Evolutionary conservation across 2,888 invertebrate species (phyloP).

Genomic region (Margaritifera margaritifera): DNA sequence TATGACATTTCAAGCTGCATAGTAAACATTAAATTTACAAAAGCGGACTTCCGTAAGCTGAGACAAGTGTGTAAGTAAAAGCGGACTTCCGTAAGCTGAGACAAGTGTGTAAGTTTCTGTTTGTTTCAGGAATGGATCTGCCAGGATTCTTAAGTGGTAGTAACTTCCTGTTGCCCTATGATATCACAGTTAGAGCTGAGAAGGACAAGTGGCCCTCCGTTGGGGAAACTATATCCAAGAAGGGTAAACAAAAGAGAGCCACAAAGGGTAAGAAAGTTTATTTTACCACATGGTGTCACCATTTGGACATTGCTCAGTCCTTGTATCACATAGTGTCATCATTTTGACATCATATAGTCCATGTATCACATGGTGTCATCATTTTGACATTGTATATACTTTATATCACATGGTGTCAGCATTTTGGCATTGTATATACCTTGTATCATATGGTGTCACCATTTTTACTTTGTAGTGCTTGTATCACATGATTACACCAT

Average conservation of each 20-base stretch:
- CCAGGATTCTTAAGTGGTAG: constrained; percentile 92
- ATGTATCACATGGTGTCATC: not conserved
- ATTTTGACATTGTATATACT: not conserved
- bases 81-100: not conserved
- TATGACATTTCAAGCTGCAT: not conserved
- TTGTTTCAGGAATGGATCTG: constrained; percentile 79
- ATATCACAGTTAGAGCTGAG: constrained; percentile 80
- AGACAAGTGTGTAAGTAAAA: not conserved
- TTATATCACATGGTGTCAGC: not conserved
- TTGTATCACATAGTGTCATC: not conserved
- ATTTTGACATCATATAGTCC: not conserved
- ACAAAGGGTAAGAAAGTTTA: constrained; percentile 30
- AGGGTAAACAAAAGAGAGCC: constrained; percentile 65
- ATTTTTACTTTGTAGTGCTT: too few relatives aligned
- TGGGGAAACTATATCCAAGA: constrained; percentile 65
- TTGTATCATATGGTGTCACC: too few relatives aligned
- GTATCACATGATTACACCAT: too few relatives aligned
- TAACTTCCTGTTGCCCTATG: constrained; percentile 95
- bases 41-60: not conserved
- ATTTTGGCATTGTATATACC: too few relatives aligned
- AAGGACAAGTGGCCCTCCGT: constrained; percentile 72
- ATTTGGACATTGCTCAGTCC: too few relatives aligned
- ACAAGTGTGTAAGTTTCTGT: not conserved
- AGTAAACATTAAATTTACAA: not conserved
- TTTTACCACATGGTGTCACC: not conserved